These are phyloP conservation scores for Polydrusus tereticollis DNA, from an alignment of 2,888 invertebrate species.

Conservation along the genomic window DNA sequence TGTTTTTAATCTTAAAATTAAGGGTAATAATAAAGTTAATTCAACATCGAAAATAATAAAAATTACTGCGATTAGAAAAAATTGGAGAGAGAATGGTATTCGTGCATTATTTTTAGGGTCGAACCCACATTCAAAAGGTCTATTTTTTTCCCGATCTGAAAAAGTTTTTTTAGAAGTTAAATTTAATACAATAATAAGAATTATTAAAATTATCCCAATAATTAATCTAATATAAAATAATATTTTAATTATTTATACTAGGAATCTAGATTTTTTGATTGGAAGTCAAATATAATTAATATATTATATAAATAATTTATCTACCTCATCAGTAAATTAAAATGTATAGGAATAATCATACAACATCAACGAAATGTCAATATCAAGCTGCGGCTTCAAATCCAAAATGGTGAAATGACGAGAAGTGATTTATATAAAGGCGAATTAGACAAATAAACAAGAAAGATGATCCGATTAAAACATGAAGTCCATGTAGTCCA, in stretches of 20 bases:
- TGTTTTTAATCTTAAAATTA: constrained; percentile 1
- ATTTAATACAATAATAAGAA: constrained; percentile 16
- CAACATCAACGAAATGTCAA: constrained; percentile 77
- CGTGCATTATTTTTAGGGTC: constrained; percentile 34
- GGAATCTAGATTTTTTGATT: constrained; percentile 16
- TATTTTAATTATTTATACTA: constrained; percentile 26
- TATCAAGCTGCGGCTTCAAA: constrained; percentile 74
- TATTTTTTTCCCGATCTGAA: constrained; percentile 29
- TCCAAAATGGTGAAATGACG: constrained; percentile 72
- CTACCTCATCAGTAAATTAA: constrained; percentile 74
- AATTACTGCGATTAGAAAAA: constrained; percentile 25
- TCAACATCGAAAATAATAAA: constrained; percentile 31
- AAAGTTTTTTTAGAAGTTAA: constrained; percentile 25
- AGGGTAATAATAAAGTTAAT: constrained; percentile 12
- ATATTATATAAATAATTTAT: constrained; percentile 39
- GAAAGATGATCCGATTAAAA: constrained; percentile 74
- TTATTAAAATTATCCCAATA: not conserved
- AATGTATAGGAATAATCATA: constrained; percentile 68
- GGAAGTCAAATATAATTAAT: constrained; percentile 25
- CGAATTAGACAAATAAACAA: constrained; percentile 70
- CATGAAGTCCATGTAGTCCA: constrained; percentile 82
- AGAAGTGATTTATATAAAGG: constrained; percentile 69
- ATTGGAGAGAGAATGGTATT: constrained; percentile 23
- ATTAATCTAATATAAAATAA: not conserved
- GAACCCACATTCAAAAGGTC: constrained; percentile 34